Base-by-base conservation (phyloP, 53 echinoderm and acorn worm genomes). In the Hippasteria phrygiana region DNA sequence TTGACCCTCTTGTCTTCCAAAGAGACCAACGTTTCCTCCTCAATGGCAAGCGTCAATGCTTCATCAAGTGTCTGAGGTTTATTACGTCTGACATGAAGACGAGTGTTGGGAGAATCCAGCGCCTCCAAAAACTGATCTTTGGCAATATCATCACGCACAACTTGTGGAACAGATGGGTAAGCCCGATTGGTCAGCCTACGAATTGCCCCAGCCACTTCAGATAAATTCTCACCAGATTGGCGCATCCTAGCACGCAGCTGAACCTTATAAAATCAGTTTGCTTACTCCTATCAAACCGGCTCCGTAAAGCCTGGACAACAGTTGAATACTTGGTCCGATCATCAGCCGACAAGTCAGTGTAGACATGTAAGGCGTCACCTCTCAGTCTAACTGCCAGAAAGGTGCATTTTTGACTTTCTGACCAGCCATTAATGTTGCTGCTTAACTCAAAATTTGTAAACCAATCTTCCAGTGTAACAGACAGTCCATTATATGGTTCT, bases 21-120 rank as follows among this genome's bases (percentile, higher is more conserved):
- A 73, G 73, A 73, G 20, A 73, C 73, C 41, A 73, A 22, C 62
- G 24, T 24, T 62, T 62, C 62, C 24, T 62, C 62, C 24, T 62
- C 62, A 5, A 62, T 20, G 62, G 62, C 62, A 14, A 62, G 62
- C 20, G 62, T 20, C 5, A 62, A 20, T 11, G 62, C 26, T 22
- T 62, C 62, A 62, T 24, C 62, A 14, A 62, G 26, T 20, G 26
- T 20, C 18, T 62, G 4, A 11, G 62, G 62, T 62, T 62, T 62
- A 20, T 14, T 24, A 20, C 62, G 62, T 62, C 62, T 12, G 62
- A 62, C 62, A 20, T 62, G 62, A 5, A 62, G 17, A 62, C 62
- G 62, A 62, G 26, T 62, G 20, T 22, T 24, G 24, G 17, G 62
- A 20, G 24, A 62, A 62, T 62, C 62, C 5, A 62, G 24, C 5